Evolutionary conservation across 2,797 vertebrate genomes (phyloP), one percentile per base, ranked within the genome.

Genomic region (Microhierax caerulescens): DNA sequence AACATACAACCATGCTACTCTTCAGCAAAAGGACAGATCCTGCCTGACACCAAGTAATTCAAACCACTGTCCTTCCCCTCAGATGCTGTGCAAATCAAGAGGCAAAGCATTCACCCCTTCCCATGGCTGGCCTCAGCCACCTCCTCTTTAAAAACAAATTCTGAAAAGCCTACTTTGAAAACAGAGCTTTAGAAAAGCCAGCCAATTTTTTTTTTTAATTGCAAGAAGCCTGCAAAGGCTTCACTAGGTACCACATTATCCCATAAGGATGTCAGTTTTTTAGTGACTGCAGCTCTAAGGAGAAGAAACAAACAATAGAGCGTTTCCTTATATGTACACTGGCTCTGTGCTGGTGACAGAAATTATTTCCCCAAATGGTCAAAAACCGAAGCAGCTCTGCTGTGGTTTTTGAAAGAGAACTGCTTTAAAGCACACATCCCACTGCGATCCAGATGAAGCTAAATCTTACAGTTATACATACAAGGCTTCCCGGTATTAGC

Each of bases 321-420:
- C 32, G 10, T 76, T 90, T 96, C 98, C 98, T 97, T 98, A 97
- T 97, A 96, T 54, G 96, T 95, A 56, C 96, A 90, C n/a, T 18
- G 8, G 37, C 94, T 68, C 90, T 2, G 30, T 11, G 12, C 93
- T 64, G 92, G 87, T 48, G 27, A 82, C 77, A 67, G 64, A 78
- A 51, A 67, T 50, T 45, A 37, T 75, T 97, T 97, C 97, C 98
- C 92, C 97, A 98, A 97, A 97, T 97, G 97, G 97, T 69, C 82
- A 98, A 97, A 97, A 95, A 96, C 9, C 73, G 88, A 94, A 90
- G 76, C 95, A 79, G 70, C 87, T 86, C 61, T 36, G 85, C 80
- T 76, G 94, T 68, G 73, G 81, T 69, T 96, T 91, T 77, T 65
- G 34, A 78, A 92, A 69, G 75, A 93, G 94, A 93, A 91, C 61